phyloP scores from a whole-genome alignment of 2,113 vertebrate genomes.

The Cygnus atratus region DNA sequence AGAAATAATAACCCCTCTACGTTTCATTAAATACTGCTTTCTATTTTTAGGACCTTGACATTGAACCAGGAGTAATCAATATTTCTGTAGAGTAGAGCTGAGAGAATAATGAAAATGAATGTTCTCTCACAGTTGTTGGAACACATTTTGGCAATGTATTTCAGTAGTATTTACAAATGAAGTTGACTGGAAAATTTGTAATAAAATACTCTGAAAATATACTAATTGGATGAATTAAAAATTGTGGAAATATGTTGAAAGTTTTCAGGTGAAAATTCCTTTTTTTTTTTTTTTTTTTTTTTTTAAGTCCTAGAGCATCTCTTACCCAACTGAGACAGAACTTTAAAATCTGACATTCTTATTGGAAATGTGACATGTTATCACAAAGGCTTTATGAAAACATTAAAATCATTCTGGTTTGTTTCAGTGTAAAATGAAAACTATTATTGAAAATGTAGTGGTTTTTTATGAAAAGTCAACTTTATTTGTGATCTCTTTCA shows the following conservation, averaged over 20 bases:
- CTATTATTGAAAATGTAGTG: not conserved
- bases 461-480: not conserved
- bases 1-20: not conserved
- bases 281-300: not conserved
- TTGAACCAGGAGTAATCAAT: not conserved
- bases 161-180: not conserved
- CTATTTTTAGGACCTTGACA: not conserved
- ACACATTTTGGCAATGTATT: not conserved
- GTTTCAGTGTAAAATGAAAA: slow-evolving; percentile 8
- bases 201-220: not conserved
- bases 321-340: not conserved
- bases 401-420: not conserved
- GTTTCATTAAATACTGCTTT: not conserved
- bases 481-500: not conserved
- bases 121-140: not conserved
- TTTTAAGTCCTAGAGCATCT: not conserved
- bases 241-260: not conserved
- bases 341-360: not conserved
- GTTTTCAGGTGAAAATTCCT: not conserved
- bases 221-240: not conserved
- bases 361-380: not conserved
- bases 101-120: not conserved
- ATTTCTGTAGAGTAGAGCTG: not conserved
- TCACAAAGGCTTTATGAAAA: not conserved
- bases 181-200: not conserved